These are phyloP conservation scores for Synaphobranchus kaupii DNA, from an alignment of 2,797 vertebrate species.

Conservation along the genomic window DNA sequence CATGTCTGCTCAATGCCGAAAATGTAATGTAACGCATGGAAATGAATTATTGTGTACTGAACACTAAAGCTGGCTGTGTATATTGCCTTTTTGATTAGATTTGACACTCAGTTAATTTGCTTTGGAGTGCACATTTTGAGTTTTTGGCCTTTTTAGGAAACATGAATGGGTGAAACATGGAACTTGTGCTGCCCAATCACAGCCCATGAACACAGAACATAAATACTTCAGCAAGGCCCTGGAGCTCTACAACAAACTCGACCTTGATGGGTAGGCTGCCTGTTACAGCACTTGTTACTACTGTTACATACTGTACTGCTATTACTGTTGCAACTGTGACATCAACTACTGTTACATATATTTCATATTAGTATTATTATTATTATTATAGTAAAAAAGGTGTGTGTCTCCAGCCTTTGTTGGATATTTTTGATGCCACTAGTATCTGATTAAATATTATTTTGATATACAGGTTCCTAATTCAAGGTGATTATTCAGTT, in stretches of 20 bases:
- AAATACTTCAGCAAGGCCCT: conserved; percentile 92
- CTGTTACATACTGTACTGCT: background rate
- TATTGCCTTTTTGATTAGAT: conserved; percentile 9
- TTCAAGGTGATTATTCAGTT: background rate
- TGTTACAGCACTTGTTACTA: background rate
- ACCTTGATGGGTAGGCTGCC: conserved; percentile 76
- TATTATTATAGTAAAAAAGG: background rate
- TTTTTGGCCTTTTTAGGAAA: conserved; percentile 72
- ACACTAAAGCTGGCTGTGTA: background rate
- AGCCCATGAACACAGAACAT: conserved; percentile 77
- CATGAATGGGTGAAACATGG: conserved; percentile 96
- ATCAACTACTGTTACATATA: background rate
- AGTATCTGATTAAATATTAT: background rate
- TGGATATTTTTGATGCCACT: background rate
- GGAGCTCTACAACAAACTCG: conserved; percentile 80
- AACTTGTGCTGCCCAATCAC: conserved; percentile 86
- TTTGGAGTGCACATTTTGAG: conserved; percentile 11
- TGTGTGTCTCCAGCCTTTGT: background rate
- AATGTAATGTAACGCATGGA: background rate
- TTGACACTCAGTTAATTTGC: background rate
- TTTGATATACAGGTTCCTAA: background rate
- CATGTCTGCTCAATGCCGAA: background rate
- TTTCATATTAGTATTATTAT: background rate
- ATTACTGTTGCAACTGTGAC: background rate
- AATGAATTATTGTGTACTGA: background rate